Evolutionary conservation across 2,888 invertebrate genomes (phyloP).

Genomic region (Drosophila quinaria): DNA sequence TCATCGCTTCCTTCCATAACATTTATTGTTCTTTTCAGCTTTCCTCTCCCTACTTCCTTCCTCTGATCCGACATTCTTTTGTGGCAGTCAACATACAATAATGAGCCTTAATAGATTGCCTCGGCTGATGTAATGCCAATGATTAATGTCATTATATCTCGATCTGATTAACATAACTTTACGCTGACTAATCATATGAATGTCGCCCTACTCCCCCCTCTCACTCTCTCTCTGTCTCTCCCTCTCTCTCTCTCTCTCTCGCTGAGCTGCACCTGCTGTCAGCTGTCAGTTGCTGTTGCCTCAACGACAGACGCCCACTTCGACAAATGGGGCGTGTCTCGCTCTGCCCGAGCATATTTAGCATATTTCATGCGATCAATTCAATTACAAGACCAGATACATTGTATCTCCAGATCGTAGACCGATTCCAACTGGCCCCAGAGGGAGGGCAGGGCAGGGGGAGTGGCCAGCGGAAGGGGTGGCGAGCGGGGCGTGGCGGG

Average conservation of each 20-base stretch:
- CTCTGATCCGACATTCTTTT: constrained; percentile 1
- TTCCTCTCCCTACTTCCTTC: not conserved
- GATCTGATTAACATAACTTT: constrained; percentile 58
- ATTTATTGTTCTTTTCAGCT: not conserved
- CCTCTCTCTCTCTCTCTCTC: not conserved
- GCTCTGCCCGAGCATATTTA: constrained; percentile 41
- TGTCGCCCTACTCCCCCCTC: constrained; percentile 12
- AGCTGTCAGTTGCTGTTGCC: constrained; percentile 42
- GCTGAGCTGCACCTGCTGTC: constrained; percentile 58
- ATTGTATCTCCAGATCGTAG: constrained; percentile 46
- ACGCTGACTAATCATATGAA: constrained; percentile 50
- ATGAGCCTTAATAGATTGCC: constrained; percentile 44
- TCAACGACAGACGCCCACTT: constrained; percentile 37
- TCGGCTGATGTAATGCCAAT: constrained; percentile 73
- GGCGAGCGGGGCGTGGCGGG: constrained; percentile 2
- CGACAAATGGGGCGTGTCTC: constrained; percentile 42
- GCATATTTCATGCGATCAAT: constrained; percentile 70
- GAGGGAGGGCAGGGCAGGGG: not conserved
- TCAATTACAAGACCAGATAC: constrained; percentile 68
- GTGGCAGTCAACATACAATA: constrained; percentile 15
- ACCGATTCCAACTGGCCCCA: constrained; percentile 24
- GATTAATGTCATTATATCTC: constrained; percentile 69
- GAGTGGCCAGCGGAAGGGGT: not conserved
- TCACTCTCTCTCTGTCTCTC: not conserved
- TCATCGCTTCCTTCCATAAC: too few relatives aligned